These are phyloP conservation scores for Plotosus lineatus DNA, from an alignment of 2,113 vertebrate species.

Conservation along the genomic window DNA sequence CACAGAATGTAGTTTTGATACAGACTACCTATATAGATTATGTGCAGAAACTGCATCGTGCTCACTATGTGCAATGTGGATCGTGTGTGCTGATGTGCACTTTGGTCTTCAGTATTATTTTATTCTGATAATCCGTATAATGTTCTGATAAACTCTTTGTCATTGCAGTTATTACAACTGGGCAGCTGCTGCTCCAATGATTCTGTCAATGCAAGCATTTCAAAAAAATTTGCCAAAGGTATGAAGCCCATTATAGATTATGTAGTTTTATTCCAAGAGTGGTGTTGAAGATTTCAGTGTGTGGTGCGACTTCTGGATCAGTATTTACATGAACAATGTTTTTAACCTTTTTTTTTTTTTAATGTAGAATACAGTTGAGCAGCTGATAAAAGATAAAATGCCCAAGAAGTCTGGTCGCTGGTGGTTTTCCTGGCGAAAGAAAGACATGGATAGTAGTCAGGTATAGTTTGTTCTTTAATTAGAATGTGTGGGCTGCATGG, in stretches of 20 bases:
- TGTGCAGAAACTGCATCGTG: too few species aligned
- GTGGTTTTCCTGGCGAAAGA: slow-evolving; percentile 92
- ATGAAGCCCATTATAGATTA: slow-evolving; percentile 24
- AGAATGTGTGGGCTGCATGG: not conserved
- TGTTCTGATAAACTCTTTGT: slow-evolving; percentile 35
- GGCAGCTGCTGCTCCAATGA: slow-evolving; percentile 91
- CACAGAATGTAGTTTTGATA: too few species aligned
- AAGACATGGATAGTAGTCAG: slow-evolving; percentile 71
- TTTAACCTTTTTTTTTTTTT: slow-evolving; percentile 1
- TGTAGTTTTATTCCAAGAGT: not conserved
- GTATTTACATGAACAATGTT: not conserved
- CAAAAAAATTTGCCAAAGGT: slow-evolving; percentile 91
- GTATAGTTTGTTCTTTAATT: slow-evolving; percentile 49
- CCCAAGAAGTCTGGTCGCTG: slow-evolving; percentile 84
- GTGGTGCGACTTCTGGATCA: not conserved
- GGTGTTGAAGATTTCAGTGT: not conserved
- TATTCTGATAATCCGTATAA: not conserved
- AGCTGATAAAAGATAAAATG: slow-evolving; percentile 89
- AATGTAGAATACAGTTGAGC: slow-evolving; percentile 77
- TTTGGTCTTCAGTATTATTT: too few species aligned
- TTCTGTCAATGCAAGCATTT: slow-evolving; percentile 89
- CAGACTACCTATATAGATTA: too few species aligned
- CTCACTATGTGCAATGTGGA: too few species aligned
- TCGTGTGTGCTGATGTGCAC: too few species aligned
- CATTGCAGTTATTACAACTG: slow-evolving; percentile 89